Evolutionary conservation across 2,888 invertebrate genomes (phyloP).

Genomic region (Archaeoteleia sp.): DNA sequence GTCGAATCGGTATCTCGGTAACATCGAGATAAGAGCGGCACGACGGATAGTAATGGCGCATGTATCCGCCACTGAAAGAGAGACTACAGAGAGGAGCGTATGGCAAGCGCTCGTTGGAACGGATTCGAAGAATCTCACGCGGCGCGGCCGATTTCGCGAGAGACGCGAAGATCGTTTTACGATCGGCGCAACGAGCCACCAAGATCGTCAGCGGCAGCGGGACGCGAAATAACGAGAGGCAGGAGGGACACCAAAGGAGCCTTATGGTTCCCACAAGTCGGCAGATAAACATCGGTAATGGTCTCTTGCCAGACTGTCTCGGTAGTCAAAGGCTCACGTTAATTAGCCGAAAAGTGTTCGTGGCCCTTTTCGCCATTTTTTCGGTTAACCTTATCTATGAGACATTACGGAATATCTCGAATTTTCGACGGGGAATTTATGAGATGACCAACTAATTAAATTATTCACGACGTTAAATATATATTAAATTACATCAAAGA

Average conservation of each 20-base stretch:
- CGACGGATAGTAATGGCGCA: slow-evolving; percentile 52
- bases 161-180: slow-evolving; percentile 54
- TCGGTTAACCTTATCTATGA: too few species aligned
- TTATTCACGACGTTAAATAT: too few species aligned
- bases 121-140: slow-evolving; percentile 51
- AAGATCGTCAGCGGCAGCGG: slow-evolving; percentile 46
- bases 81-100: slow-evolving; percentile 6
- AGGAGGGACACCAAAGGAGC: slow-evolving; percentile 55
- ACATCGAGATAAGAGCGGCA: slow-evolving; percentile 44
- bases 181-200: slow-evolving; percentile 50
- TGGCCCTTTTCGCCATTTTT: slow-evolving; percentile 12
- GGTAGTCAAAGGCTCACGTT: slow-evolving; percentile 69
- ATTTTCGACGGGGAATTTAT: too few species aligned
- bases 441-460: too few species aligned
- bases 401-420: too few species aligned
- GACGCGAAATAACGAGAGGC: slow-evolving; percentile 63
- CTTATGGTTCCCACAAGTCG: slow-evolving; percentile 63
- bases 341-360: slow-evolving; percentile 69
- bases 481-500: too few species aligned
- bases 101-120: slow-evolving; percentile 5
- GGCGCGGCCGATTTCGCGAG: slow-evolving; percentile 41
- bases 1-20: slow-evolving; percentile 39
- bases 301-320: slow-evolving; percentile 57
- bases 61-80: slow-evolving; percentile 51
- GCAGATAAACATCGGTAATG: slow-evolving; percentile 68